Evolutionary conservation across 2,888 invertebrate species (phyloP).

Genomic region (Melolontha melolontha): DNA sequence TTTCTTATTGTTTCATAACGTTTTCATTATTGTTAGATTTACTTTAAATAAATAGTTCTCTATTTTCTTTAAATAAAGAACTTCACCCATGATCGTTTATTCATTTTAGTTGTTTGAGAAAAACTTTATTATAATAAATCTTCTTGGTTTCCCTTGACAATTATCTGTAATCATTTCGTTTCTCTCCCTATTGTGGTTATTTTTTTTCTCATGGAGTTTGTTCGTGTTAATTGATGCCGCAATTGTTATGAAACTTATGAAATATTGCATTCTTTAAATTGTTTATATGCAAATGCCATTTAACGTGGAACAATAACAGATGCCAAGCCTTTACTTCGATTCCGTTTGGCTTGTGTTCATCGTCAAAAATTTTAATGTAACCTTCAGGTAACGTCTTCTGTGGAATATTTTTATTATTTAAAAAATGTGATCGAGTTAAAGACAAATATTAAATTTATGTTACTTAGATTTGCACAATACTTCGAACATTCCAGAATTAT

Average conservation of each 20-base stretch:
- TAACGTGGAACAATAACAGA: conserved; percentile 20
- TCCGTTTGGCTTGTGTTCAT: neutral
- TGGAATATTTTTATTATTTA: too few species aligned
- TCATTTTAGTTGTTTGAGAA: conserved; percentile 21
- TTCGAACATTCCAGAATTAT: too few species aligned
- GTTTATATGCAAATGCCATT: conserved; percentile 32
- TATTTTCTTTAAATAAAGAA: neutral
- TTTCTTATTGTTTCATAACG: neutral
- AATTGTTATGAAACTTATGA: conserved; percentile 29
- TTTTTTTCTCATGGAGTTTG: conserved; percentile 34
- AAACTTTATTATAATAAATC: conserved; percentile 25
- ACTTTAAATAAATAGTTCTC: neutral
- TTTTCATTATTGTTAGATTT: neutral
- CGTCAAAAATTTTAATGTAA: too few species aligned
- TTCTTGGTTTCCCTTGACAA: conserved; percentile 21
- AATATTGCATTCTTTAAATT: conserved; percentile 34
- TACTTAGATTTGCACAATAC: too few species aligned
- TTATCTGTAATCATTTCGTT: conserved; percentile 23
- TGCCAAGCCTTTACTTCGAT: conserved; percentile 24
- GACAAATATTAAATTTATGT: too few species aligned
- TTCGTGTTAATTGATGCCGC: conserved; percentile 20
- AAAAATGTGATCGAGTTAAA: too few species aligned
- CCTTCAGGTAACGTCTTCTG: too few species aligned
- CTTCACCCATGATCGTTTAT: neutral
- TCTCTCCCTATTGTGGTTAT: conserved; percentile 24